Evolutionary conservation across 2,888 invertebrate genomes (phyloP).

Genomic region (Scelioninae gen. 1): DNA sequence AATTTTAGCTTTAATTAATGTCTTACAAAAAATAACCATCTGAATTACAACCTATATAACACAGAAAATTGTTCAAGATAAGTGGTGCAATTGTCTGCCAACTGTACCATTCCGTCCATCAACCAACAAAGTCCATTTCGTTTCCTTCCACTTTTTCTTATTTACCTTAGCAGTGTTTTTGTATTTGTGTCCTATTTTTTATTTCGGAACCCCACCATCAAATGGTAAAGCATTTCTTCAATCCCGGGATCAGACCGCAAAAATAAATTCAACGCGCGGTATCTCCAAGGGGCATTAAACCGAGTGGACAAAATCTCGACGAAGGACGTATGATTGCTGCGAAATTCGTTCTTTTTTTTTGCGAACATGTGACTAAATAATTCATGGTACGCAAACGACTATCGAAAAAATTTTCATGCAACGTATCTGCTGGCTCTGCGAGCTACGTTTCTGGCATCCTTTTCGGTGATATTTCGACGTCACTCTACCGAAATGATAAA

Average conservation of each 20-base stretch:
- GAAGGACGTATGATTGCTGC: slow-evolving; percentile 24
- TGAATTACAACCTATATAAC: neutral
- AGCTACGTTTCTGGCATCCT: slow-evolving; percentile 24
- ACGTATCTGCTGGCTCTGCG: neutral
- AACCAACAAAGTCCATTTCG: neutral
- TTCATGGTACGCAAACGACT: slow-evolving; percentile 30
- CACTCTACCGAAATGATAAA: slow-evolving; percentile 49
- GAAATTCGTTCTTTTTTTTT: slow-evolving; percentile 44
- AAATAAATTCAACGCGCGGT: slow-evolving; percentile 26
- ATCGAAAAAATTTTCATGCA: slow-evolving; percentile 23
- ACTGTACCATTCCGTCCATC: neutral
- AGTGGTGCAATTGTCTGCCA: neutral
- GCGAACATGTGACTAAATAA: slow-evolving; percentile 41
- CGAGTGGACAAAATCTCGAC: slow-evolving; percentile 34
- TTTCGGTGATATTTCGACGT: slow-evolving; percentile 23
- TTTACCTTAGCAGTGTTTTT: neutral
- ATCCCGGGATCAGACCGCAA: slow-evolving; percentile 31
- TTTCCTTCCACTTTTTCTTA: slow-evolving; percentile 1
- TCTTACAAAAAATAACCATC: neutral
- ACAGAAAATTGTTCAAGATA: neutral
- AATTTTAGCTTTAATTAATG: too few species aligned
- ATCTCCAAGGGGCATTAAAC: slow-evolving; percentile 36
- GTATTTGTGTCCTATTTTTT: neutral
- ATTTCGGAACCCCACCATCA: neutral
- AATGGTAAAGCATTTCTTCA: slow-evolving; percentile 36